Percentiles rank a stretch among this genome's conserved stretches.
These are phyloP conservation scores for Nothura maculosa DNA, from an alignment of 2,797 vertebrate species.

Conservation along the genomic window DNA sequence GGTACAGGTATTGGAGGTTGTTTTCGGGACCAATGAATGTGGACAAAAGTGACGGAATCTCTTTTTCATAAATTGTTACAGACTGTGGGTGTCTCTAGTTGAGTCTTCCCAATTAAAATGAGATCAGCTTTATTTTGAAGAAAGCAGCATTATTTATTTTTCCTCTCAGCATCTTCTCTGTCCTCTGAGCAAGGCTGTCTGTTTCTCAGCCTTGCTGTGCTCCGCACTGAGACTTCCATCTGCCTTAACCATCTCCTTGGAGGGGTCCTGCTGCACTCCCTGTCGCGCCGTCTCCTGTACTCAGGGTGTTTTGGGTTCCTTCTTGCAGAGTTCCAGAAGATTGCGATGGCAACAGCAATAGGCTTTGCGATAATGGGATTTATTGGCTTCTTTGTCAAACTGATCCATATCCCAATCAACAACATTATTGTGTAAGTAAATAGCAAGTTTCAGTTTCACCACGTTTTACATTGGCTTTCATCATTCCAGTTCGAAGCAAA, in stretches of 20 bases:
- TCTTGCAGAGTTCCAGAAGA: conserved; percentile 96
- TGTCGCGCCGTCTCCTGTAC: neutral
- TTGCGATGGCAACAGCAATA: conserved; percentile 98
- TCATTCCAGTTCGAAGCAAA: neutral
- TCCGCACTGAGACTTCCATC: neutral
- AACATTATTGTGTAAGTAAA: conserved; percentile 99
- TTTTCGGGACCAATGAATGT: neutral
- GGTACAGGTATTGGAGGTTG: neutral
- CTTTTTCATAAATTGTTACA: neutral
- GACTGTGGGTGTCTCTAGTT: neutral
- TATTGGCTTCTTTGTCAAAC: conserved; percentile 98
- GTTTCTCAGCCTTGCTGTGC: neutral
- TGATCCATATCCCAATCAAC: conserved; percentile 99
- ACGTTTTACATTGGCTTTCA: neutral
- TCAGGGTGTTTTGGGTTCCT: neutral
- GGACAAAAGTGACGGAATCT: neutral
- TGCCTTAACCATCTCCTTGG: neutral
- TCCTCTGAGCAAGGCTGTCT: neutral
- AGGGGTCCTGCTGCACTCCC: neutral
- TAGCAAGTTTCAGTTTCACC: neutral
- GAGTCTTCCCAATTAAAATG: neutral
- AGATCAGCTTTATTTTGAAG: accelerated
- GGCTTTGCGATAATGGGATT: conserved; percentile 99
- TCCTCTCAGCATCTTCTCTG: neutral
- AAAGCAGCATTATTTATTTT: neutral